These are phyloP conservation scores for Arizona elegans DNA, from an alignment of 2,113 vertebrate genomes.

Conservation along the genomic window DNA sequence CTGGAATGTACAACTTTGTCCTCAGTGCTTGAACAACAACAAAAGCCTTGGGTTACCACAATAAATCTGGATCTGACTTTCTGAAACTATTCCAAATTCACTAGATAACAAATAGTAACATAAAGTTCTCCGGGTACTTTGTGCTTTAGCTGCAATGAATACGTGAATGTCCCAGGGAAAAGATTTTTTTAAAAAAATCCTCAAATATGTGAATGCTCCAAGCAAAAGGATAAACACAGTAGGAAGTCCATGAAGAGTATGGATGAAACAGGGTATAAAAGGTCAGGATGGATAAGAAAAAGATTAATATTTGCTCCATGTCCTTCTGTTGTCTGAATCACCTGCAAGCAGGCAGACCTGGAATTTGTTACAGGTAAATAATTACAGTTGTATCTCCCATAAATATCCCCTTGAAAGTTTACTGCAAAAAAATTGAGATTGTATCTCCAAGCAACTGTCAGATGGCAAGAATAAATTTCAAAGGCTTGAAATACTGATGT, in stretches of 20 bases:
- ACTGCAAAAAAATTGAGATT: conserved; percentile 83
- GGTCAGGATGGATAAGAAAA: conserved; percentile 73
- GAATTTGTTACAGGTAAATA: conserved; percentile 85
- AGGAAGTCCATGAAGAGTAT: conserved; percentile 54
- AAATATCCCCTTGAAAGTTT: conserved; percentile 79
- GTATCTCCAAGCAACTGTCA: conserved; percentile 84
- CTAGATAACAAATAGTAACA: neutral
- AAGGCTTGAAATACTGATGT: conserved; percentile 80
- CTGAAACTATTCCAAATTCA: neutral
- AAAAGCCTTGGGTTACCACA: neutral
- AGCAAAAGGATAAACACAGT: conserved; percentile 40
- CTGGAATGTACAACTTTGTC: neutral
- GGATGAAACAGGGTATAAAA: conserved; percentile 66
- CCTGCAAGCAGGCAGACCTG: conserved; percentile 82
- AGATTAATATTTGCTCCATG: conserved; percentile 76
- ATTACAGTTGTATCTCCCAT: conserved; percentile 84
- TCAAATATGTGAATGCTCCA: conserved; percentile 33
- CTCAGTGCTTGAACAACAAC: neutral
- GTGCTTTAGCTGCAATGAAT: neutral
- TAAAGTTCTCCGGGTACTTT: neutral
- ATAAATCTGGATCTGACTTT: neutral
- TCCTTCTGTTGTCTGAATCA: conserved; percentile 74
- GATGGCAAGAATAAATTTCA: conserved; percentile 80
- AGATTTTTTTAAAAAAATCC: conserved; percentile 2
- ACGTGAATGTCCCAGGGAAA: conserved; percentile 1